phyloP scores from a whole-genome alignment of 1,140 invertebrate genomes.

The Marisa cornuarietis region DNA sequence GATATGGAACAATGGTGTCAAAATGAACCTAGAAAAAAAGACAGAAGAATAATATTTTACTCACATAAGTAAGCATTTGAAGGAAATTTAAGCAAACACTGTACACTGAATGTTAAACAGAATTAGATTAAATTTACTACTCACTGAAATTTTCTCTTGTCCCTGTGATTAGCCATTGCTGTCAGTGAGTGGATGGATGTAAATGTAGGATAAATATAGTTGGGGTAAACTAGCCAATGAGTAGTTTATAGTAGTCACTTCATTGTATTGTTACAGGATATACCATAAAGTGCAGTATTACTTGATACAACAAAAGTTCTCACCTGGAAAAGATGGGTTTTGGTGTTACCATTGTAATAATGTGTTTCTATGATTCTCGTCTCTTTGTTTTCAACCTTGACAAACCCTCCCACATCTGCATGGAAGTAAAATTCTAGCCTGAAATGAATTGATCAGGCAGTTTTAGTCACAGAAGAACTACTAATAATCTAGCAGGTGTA shows the following conservation, averaged over 20 bases:
- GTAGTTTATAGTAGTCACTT: background rate
- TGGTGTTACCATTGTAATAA: constrained; percentile 2
- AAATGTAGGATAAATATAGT: background rate
- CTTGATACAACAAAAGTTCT: background rate
- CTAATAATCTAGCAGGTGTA: background rate
- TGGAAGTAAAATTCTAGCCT: constrained; percentile 7
- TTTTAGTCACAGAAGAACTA: background rate
- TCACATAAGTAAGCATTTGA: background rate
- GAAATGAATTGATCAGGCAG: background rate
- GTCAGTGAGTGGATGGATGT: background rate
- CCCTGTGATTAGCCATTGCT: background rate
- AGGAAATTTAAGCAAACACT: background rate
- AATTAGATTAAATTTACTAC: background rate
- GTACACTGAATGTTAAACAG: background rate
- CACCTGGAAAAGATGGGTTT: background rate
- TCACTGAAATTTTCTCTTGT: background rate
- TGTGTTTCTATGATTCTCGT: background rate
- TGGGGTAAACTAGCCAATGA: background rate
- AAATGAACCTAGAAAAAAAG: background rate
- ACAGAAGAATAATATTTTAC: background rate
- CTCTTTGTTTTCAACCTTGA: no score
- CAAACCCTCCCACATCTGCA: no score
- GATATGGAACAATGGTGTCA: no score
- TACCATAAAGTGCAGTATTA: background rate
- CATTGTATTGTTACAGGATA: background rate